Evolutionary conservation across 2,797 vertebrate species (phyloP).

Genomic region (Microcaecilia unicolor): DNA sequence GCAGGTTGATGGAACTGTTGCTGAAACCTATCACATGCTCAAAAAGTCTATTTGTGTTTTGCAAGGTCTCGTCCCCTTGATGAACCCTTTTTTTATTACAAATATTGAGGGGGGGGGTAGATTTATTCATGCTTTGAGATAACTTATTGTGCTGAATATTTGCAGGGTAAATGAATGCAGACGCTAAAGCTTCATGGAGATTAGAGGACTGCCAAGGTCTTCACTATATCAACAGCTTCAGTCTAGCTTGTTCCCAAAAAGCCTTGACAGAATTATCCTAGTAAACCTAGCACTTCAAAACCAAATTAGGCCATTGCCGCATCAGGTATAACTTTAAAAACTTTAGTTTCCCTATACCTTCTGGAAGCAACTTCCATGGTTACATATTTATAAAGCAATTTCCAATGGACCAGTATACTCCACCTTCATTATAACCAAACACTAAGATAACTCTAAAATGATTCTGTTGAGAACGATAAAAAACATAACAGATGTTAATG

Average conservation of each 20-base stretch:
- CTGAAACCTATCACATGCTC: constrained; percentile 13
- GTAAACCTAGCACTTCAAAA: constrained; percentile 41
- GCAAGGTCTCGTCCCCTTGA: constrained; percentile 27
- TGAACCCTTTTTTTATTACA: constrained; percentile 45
- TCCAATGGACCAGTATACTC: not conserved
- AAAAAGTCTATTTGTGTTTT: constrained; percentile 14
- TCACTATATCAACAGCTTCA: constrained; percentile 52
- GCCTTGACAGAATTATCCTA: constrained; percentile 38
- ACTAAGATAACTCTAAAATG: too few relatives aligned
- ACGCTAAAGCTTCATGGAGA: constrained; percentile 53
- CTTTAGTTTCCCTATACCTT: too few relatives aligned
- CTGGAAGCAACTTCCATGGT: too few relatives aligned
- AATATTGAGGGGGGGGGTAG: constrained; percentile 41
- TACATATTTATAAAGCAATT: not conserved
- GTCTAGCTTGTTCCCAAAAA: constrained; percentile 49
- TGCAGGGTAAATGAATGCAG: constrained; percentile 55
- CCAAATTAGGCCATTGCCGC: fast-evolving
- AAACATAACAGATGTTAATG: too few relatives aligned
- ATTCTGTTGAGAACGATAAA: too few relatives aligned
- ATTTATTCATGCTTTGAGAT: constrained; percentile 47
- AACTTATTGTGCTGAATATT: constrained; percentile 52
- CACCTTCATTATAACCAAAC: too few relatives aligned
- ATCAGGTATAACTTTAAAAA: not conserved
- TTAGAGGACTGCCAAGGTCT: constrained; percentile 56
- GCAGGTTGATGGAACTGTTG: constrained; percentile 5